Evolutionary conservation across 2,888 invertebrate genomes (phyloP).

Genomic region (Euphydryas editha): DNA sequence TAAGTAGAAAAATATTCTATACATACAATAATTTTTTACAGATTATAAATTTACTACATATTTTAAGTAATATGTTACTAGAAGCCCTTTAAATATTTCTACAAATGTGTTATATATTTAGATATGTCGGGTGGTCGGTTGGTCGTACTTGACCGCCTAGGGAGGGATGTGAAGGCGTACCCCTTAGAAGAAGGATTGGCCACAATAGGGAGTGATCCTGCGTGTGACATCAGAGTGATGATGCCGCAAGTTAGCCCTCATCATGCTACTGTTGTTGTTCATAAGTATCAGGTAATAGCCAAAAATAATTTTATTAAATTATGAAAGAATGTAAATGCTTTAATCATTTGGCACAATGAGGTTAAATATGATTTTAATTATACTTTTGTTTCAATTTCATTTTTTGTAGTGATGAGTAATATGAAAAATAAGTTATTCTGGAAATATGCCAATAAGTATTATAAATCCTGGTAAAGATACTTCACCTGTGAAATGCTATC

Average conservation of each 20-base stretch:
- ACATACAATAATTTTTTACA: too few relatives aligned
- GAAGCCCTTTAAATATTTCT: neutral
- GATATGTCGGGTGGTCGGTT: slow-evolving; percentile 63
- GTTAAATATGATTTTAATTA: too few relatives aligned
- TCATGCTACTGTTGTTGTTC: slow-evolving; percentile 73
- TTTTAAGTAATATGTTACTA: neutral
- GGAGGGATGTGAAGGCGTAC: slow-evolving; percentile 65
- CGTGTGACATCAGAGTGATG: slow-evolving; percentile 70
- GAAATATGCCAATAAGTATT: too few relatives aligned
- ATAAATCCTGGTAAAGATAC: too few relatives aligned
- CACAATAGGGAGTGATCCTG: slow-evolving; percentile 66
- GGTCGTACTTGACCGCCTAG: slow-evolving; percentile 69
- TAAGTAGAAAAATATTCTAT: too few relatives aligned
- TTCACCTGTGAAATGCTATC: too few relatives aligned
- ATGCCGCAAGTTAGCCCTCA: slow-evolving; percentile 62
- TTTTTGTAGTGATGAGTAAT: too few relatives aligned
- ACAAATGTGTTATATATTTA: neutral
- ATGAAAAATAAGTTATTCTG: too few relatives aligned
- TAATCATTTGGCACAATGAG: too few relatives aligned
- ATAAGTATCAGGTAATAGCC: slow-evolving; percentile 60
- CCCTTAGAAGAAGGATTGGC: slow-evolving; percentile 62
- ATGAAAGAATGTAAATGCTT: too few relatives aligned
- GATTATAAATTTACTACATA: too few relatives aligned
- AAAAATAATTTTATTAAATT: neutral
- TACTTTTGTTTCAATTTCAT: too few relatives aligned